Evolutionary conservation across 2,888 invertebrate genomes (phyloP).

Genomic region (Flabesymbios commensalis): DNA sequence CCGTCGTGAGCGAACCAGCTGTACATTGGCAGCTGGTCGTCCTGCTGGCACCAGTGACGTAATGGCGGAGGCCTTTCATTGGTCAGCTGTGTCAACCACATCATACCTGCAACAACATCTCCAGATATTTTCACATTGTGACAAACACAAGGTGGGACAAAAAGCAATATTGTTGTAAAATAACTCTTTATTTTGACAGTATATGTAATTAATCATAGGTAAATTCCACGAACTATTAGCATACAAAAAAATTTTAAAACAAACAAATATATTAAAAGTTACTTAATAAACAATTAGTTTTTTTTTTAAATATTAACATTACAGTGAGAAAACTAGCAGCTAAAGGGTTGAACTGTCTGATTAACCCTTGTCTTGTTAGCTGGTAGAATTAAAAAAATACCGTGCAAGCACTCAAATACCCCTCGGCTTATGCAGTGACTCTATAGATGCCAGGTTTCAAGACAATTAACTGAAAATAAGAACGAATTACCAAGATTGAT

Average conservation of each 20-base stretch:
- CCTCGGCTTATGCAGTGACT: no score
- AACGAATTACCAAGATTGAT: no score
- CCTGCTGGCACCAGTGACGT: conserved; percentile 89
- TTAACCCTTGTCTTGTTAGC: no score
- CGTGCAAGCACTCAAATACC: no score
- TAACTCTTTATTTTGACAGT: not conserved
- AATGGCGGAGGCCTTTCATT: conserved; percentile 74
- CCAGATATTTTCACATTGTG: not conserved
- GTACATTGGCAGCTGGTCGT: conserved; percentile 65
- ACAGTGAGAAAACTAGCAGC: not conserved
- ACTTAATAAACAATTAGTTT: no score
- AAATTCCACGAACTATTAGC: no score
- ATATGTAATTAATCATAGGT: not conserved
- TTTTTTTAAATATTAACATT: conserved; percentile 1
- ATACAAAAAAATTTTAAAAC: no score
- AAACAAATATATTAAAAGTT: no score
- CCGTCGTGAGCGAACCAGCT: conserved; percentile 96
- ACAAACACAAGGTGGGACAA: conserved; percentile 63
- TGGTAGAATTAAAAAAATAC: no score
- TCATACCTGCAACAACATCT: conserved; percentile 78
- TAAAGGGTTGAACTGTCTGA: no score
- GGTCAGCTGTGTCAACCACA: conserved; percentile 85
- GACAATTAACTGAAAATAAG: no score
- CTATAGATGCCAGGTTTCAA: no score
- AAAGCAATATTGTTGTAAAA: conserved; percentile 72